Percentiles rank a stretch among this genome's conserved stretches.
Conservation (phyloP, 2,888 invertebrate genomes). For the Cyclophora punctaria region DNA sequence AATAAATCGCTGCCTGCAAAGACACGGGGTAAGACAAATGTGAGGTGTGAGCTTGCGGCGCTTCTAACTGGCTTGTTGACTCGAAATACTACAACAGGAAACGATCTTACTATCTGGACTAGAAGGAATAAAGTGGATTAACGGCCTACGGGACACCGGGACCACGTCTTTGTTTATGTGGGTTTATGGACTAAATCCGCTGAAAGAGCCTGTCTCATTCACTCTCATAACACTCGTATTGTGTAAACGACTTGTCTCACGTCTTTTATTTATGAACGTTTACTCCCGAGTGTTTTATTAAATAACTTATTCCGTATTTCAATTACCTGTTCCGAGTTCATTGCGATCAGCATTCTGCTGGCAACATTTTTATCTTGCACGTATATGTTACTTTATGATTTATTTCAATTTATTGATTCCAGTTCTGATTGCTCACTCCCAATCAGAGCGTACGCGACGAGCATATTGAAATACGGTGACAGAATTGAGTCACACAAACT, state of each 20-base stretch:
- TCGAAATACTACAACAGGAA: slow-evolving; percentile 39
- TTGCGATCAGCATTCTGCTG: slow-evolving; percentile 1
- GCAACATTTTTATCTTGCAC: slow-evolving; percentile 2
- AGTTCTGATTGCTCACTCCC: slow-evolving; percentile 28
- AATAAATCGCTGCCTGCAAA: slow-evolving; percentile 49
- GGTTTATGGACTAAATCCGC: slow-evolving; percentile 20
- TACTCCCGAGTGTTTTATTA: background rate
- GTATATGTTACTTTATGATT: slow-evolving; percentile 12
- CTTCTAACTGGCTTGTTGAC: slow-evolving; percentile 34
- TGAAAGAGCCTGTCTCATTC: slow-evolving; percentile 20
- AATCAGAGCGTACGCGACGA: slow-evolving; percentile 33
- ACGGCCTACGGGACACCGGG: slow-evolving; percentile 23
- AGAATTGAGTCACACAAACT: too few species aligned
- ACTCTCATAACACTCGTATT: slow-evolving; percentile 16
- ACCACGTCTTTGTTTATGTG: slow-evolving; percentile 23
- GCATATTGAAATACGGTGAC: slow-evolving; percentile 23
- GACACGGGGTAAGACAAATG: slow-evolving; percentile 54
- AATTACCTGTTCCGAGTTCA: too few species aligned
- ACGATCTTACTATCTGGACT: slow-evolving; percentile 23
- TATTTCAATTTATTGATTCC: slow-evolving; percentile 23
- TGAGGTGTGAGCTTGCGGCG: slow-evolving; percentile 35
- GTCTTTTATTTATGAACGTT: slow-evolving; percentile 4
- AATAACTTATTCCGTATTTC: background rate
- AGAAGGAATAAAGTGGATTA: slow-evolving; percentile 30
- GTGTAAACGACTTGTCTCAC: slow-evolving; percentile 11